phyloP scores from a whole-genome alignment of 2,888 invertebrate genomes.

The Phyto melanocephala region DNA sequence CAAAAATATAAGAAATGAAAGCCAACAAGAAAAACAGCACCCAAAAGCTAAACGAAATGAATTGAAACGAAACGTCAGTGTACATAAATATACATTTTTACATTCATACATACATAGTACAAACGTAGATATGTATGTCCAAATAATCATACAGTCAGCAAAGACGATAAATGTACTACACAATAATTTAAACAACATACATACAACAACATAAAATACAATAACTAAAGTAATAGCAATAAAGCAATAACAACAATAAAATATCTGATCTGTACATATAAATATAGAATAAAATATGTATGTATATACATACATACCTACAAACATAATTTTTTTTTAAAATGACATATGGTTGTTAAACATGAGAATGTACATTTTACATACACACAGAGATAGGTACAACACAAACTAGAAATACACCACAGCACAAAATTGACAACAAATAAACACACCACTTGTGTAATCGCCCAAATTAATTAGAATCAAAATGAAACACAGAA shows the following conservation, averaged over 20 bases:
- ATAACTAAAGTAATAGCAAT: slow-evolving; percentile 19
- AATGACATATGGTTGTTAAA: slow-evolving; percentile 59
- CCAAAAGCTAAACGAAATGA: slow-evolving; percentile 26
- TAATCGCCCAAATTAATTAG: slow-evolving; percentile 40
- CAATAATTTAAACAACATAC: background rate
- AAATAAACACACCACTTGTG: background rate
- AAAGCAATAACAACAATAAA: background rate
- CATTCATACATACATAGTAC: background rate
- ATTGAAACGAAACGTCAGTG: slow-evolving; percentile 25
- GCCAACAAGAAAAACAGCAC: slow-evolving; percentile 17
- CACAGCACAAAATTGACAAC: background rate
- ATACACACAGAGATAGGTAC: background rate
- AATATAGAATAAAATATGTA: background rate
- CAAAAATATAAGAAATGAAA: background rate
- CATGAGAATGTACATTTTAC: slow-evolving; percentile 35
- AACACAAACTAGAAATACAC: slow-evolving; percentile 33
- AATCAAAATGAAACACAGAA: slow-evolving; percentile 15
- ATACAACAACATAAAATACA: slow-evolving; percentile 35
- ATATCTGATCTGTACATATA: too few relatives aligned
- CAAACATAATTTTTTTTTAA: background rate
- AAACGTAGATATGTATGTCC: too few relatives aligned
- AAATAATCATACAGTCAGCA: background rate
- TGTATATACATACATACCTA: slow-evolving; percentile 12
- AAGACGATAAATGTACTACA: background rate
- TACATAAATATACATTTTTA: too few relatives aligned